Conservation (phyloP, 1,140 invertebrate species). For the Pogonus chalceus region DNA sequence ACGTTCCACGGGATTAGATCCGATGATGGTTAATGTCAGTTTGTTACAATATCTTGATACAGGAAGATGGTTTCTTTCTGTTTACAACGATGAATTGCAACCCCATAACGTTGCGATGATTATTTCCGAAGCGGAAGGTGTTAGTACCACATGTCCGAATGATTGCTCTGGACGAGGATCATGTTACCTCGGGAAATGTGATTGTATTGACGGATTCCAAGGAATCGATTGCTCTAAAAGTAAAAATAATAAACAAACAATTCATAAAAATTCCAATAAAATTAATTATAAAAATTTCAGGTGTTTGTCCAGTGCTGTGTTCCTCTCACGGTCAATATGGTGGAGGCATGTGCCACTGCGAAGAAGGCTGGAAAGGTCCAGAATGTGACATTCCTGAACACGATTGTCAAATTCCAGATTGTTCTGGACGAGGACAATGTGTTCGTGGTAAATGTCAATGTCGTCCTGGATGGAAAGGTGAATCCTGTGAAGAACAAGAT, state of each 20-base stretch:
- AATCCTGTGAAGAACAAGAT: slow-evolving; percentile 73
- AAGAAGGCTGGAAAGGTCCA: slow-evolving; percentile 91
- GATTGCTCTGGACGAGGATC: slow-evolving; percentile 92
- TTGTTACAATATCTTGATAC: slow-evolving; percentile 81
- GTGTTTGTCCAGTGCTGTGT: slow-evolving; percentile 95
- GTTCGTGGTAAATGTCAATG: slow-evolving; percentile 82
- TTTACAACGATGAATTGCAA: slow-evolving; percentile 89
- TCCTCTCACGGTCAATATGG: slow-evolving; percentile 93
- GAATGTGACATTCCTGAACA: slow-evolving; percentile 89
- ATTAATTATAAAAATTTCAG: too few relatives aligned
- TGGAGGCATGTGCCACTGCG: slow-evolving; percentile 90
- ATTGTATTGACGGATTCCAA: slow-evolving; percentile 90
- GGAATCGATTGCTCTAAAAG: slow-evolving; percentile 87
- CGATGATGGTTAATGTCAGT: slow-evolving; percentile 72
- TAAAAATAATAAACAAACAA: slow-evolving; percentile 54
- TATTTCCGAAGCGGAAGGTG: slow-evolving; percentile 73
- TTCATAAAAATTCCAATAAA: too few relatives aligned
- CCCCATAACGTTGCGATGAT: slow-evolving; percentile 70
- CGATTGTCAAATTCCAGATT: slow-evolving; percentile 87
- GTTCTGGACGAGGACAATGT: slow-evolving; percentile 84
- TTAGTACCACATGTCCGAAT: slow-evolving; percentile 82
- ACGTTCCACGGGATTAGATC: slow-evolving; percentile 45
- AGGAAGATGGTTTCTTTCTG: slow-evolving; percentile 88
- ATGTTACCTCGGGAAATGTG: slow-evolving; percentile 89
- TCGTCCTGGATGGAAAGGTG: slow-evolving; percentile 80